Evolutionary conservation across 2,113 vertebrate genomes (phyloP).

Genomic region (Micronycteris hirsuta): DNA sequence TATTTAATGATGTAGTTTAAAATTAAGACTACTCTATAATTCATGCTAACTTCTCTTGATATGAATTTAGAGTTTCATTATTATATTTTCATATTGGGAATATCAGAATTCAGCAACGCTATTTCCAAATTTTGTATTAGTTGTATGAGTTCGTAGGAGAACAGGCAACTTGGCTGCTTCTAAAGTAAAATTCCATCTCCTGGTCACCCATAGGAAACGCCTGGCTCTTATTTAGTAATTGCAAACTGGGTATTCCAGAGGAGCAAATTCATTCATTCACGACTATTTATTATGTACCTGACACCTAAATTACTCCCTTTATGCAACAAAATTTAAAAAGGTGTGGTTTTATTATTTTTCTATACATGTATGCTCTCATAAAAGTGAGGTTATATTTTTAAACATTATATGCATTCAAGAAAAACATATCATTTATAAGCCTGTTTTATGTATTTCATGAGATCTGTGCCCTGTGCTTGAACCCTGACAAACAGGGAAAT

Average conservation of each 20-base stretch:
- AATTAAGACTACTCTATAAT: not conserved
- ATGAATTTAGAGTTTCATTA: constrained; percentile 36
- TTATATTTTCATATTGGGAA: not conserved
- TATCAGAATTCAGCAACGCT: not conserved
- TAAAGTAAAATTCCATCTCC: constrained; percentile 32
- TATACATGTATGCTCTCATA: constrained; percentile 10
- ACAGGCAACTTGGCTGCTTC: not conserved
- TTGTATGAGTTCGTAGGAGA: not conserved
- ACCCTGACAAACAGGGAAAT: constrained; percentile 55
- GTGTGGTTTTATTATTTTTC: constrained; percentile 40
- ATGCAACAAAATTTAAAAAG: not conserved
- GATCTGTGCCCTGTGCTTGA: constrained; percentile 60
- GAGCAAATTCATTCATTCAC: constrained; percentile 3
- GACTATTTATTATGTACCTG: constrained; percentile 28
- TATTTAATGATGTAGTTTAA: not conserved
- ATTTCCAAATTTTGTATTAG: not conserved
- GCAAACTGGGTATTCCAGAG: not conserved
- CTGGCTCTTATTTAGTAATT: not conserved
- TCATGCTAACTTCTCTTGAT: not conserved
- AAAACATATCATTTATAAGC: constrained; percentile 54
- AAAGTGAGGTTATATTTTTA: constrained; percentile 60
- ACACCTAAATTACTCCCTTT: constrained; percentile 39
- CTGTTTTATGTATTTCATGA: constrained; percentile 60
- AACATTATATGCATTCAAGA: constrained; percentile 50
- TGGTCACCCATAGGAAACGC: not conserved